phyloP scores from a whole-genome alignment of 2,888 invertebrate genomes.

The Gandaritis pyraliata region DNA sequence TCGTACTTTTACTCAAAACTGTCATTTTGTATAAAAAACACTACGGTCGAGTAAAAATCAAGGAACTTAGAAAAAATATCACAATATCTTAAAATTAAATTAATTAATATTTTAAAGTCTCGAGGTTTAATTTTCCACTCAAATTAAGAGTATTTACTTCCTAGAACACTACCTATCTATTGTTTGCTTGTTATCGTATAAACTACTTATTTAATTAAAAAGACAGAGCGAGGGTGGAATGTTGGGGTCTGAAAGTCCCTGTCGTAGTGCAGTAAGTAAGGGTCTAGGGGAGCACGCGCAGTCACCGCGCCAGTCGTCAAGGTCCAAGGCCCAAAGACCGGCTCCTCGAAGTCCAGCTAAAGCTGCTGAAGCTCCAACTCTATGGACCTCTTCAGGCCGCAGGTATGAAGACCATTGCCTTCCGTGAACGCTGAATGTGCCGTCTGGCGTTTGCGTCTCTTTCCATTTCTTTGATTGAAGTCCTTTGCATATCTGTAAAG shows the following conservation, averaged over 20 bases:
- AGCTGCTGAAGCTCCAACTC: constrained; percentile 85
- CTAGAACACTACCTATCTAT: neutral
- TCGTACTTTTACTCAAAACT: constrained; percentile 56
- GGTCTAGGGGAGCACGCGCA: constrained; percentile 89
- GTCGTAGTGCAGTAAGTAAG: constrained; percentile 85
- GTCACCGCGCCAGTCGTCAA: constrained; percentile 89
- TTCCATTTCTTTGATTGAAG: constrained; percentile 85
- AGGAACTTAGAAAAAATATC: constrained; percentile 49
- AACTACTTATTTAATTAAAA: constrained; percentile 30
- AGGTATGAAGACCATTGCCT: constrained; percentile 93
- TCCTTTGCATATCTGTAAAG: constrained; percentile 82
- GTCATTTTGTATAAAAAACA: constrained; percentile 22
- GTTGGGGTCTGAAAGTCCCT: constrained; percentile 65
- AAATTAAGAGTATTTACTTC: neutral
- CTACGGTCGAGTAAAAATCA: constrained; percentile 59
- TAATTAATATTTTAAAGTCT: constrained; percentile 32
- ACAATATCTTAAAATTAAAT: constrained; percentile 32
- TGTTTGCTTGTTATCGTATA: neutral
- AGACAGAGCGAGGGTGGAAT: constrained; percentile 57
- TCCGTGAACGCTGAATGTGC: constrained; percentile 89
- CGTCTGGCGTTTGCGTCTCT: constrained; percentile 84
- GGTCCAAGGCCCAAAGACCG: constrained; percentile 91
- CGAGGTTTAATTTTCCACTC: constrained; percentile 18
- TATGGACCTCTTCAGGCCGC: constrained; percentile 86
- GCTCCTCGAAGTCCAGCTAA: constrained; percentile 87